phyloP scores from a whole-genome alignment of 1,140 invertebrate species.

The Augochlora pura region DNA sequence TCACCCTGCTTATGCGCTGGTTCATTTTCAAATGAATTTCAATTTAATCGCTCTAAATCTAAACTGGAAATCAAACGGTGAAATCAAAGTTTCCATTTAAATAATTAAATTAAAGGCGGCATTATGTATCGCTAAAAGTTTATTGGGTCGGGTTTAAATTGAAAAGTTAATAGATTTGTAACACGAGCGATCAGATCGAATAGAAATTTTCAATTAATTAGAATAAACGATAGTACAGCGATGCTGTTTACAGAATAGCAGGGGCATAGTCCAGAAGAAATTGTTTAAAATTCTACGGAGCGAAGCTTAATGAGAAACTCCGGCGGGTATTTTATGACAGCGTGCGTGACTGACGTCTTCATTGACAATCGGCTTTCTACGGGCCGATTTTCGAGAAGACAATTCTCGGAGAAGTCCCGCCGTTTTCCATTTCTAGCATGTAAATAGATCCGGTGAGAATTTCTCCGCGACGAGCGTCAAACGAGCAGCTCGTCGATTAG shows the following conservation, averaged over 20 bases:
- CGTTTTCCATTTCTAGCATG: constrained; percentile 34
- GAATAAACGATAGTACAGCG: too few species aligned
- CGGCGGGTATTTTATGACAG: neutral
- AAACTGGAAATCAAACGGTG: too few species aligned
- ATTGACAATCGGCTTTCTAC: constrained; percentile 38
- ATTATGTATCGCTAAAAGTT: too few species aligned
- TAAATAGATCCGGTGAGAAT: constrained; percentile 30
- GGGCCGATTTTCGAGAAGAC: constrained; percentile 32
- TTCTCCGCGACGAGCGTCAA: constrained; percentile 38
- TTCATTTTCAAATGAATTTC: neutral
- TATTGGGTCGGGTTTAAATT: too few species aligned
- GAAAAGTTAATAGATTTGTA: too few species aligned
- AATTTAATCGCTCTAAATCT: neutral
- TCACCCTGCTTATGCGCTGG: neutral
- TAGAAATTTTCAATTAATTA: too few species aligned
- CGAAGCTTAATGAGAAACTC: neutral
- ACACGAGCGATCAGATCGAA: too few species aligned
- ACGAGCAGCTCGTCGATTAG: constrained; percentile 2
- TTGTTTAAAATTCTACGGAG: neutral
- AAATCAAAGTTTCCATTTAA: too few species aligned
- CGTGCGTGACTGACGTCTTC: constrained; percentile 8
- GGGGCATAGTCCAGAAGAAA: neutral
- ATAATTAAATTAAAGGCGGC: too few species aligned
- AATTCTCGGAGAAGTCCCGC: neutral
- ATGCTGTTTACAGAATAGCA: too few species aligned